These are phyloP conservation scores for Mylabris phalerata DNA, from an alignment of 1,140 invertebrate genomes.

Conservation along the genomic window DNA sequence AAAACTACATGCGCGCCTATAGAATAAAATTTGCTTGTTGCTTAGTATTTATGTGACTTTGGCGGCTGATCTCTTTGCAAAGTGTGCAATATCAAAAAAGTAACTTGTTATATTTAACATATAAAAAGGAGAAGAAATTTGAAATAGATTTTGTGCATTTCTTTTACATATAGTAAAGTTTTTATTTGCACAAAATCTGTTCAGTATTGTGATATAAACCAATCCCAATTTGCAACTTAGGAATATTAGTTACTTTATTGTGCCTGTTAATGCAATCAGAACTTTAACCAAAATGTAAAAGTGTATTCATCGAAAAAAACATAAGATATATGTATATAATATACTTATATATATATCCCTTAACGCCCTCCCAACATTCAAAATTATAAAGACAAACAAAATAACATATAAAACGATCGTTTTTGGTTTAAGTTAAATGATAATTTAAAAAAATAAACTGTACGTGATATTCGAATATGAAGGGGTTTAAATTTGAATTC, in stretches of 20 bases:
- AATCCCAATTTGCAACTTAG: constrained; percentile 21
- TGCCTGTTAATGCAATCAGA: constrained; percentile 36
- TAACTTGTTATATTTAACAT: not conserved
- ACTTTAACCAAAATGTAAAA: constrained; percentile 27
- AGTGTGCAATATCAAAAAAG: constrained; percentile 18
- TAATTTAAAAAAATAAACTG: not conserved
- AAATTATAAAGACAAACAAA: not conserved
- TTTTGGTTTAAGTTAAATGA: not conserved
- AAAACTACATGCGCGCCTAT: constrained; percentile 4
- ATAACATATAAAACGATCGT: not conserved
- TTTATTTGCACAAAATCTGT: constrained; percentile 27
- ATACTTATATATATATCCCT: constrained; percentile 18
- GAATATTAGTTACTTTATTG: constrained; percentile 36
- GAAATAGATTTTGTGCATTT: constrained; percentile 27
- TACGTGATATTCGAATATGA: constrained; percentile 19
- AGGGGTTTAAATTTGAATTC: constrained; percentile 12
- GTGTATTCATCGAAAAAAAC: constrained; percentile 25
- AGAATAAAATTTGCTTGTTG: constrained; percentile 17
- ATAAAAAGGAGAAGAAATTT: constrained; percentile 12
- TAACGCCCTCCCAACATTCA: not conserved
- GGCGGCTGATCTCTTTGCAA: constrained; percentile 19
- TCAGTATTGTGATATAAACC: constrained; percentile 36
- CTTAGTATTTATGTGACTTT: constrained; percentile 18
- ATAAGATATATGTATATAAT: constrained; percentile 6
- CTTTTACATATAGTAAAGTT: not conserved